Percentiles rank a stretch among this genome's conserved stretches.
phyloP scores from a whole-genome alignment of 2,888 invertebrate species.

The Phortica magna region DNA sequence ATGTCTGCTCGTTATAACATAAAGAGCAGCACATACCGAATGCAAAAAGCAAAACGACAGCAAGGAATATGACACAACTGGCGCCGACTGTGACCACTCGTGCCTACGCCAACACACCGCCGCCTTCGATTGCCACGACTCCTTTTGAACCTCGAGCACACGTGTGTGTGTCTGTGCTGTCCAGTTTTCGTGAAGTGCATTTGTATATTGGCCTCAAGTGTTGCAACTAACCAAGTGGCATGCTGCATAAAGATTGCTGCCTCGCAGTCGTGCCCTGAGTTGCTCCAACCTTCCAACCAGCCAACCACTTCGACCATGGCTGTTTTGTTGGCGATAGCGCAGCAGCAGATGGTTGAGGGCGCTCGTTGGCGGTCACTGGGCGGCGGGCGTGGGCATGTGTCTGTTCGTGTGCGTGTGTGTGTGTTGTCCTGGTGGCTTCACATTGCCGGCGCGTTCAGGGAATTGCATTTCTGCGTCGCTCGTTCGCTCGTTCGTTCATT shows the following conservation, averaged over 20 bases:
- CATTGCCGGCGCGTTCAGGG: conserved; percentile 20
- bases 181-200: conserved; percentile 15
- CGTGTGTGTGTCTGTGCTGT: neutral
- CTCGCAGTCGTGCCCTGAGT: neutral
- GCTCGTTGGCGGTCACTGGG: neutral
- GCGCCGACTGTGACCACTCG: conserved; percentile 43
- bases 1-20: conserved; percentile 40
- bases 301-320: neutral
- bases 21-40: conserved; percentile 46
- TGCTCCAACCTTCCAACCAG: neutral
- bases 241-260: conserved; percentile 16
- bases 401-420: neutral
- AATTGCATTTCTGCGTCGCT: conserved; percentile 27
- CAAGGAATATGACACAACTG: conserved; percentile 56
- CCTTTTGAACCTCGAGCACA: conserved; percentile 1
- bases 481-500: conserved; percentile 2
- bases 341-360: neutral
- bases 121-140: conserved; percentile 24
- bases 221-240: conserved; percentile 5
- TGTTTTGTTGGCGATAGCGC: neutral
- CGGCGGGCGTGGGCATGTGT: neutral
- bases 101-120: conserved; percentile 23
- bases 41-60: too few species aligned
- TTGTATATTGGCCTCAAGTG: conserved; percentile 29
- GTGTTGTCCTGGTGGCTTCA: neutral